phyloP scores from a whole-genome alignment of 2,888 invertebrate species.

The Tanytarsus gracilentus region DNA sequence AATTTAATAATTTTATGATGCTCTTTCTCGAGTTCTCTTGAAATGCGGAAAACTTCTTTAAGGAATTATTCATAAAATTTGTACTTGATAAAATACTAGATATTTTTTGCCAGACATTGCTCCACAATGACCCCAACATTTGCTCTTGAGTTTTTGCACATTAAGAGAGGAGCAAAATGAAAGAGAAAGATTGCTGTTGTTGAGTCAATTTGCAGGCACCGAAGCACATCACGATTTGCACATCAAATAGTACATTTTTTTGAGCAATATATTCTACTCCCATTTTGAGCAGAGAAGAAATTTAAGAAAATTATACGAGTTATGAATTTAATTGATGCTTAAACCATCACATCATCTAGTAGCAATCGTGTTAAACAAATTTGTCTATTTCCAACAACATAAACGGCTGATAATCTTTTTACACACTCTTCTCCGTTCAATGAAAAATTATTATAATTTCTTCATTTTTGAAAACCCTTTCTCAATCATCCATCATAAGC shows the following conservation, averaged over 20 bases:
- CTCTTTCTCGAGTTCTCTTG: neutral
- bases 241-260: constrained; percentile 6
- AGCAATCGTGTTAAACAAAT: constrained; percentile 7
- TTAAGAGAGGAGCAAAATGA: neutral
- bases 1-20: constrained; percentile 1
- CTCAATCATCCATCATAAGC: no score
- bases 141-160: neutral
- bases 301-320: no score
- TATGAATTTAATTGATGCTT: constrained; percentile 7
- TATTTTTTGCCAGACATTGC: no score
- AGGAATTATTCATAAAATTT: no score
- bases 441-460: neutral
- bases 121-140: no score
- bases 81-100: no score
- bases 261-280: no score
- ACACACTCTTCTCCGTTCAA: neutral
- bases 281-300: no score
- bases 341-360: no score
- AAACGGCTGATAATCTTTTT: neutral
- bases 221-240: constrained; percentile 11
- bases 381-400: no score
- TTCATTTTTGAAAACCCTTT: no score
- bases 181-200: neutral
- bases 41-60: neutral
- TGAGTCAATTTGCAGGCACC: no score